These are phyloP conservation scores for Micronycteris hirsuta DNA, from an alignment of 2,113 vertebrate species.

Conservation along the genomic window DNA sequence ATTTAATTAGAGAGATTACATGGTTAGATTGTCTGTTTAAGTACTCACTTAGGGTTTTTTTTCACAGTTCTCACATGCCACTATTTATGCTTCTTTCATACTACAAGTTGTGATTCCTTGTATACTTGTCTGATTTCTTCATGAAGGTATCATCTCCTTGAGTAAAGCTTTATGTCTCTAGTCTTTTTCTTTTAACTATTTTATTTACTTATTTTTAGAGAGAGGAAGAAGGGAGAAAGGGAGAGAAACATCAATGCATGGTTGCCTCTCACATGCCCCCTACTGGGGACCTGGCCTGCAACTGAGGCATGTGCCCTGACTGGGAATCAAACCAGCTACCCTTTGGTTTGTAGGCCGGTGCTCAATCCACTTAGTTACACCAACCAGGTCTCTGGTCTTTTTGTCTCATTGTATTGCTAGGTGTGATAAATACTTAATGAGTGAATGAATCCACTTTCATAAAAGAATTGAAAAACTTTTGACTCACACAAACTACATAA, in stretches of 20 bases:
- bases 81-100: not conserved
- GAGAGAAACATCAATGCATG: no score
- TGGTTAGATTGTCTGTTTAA: not conserved
- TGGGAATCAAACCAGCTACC: no score
- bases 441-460: not conserved
- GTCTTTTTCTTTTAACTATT: no score
- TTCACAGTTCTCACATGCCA: not conserved
- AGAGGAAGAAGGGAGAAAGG: no score
- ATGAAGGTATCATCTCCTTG: not conserved
- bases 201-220: no score
- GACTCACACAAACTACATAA: not conserved
- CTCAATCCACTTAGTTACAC: no score
- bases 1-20: not conserved
- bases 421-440: not conserved
- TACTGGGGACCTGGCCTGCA: no score
- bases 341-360: no score
- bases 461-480: not conserved
- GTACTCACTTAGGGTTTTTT: not conserved
- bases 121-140: not conserved
- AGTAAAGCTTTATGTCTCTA: not conserved
- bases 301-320: no score
- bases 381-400: not conserved
- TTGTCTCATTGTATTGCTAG: not conserved
- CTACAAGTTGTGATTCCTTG: not conserved
- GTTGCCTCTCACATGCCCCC: no score